These are phyloP conservation scores for Alectura lathami DNA, from an alignment of 2,113 vertebrate species.

Conservation along the genomic window DNA sequence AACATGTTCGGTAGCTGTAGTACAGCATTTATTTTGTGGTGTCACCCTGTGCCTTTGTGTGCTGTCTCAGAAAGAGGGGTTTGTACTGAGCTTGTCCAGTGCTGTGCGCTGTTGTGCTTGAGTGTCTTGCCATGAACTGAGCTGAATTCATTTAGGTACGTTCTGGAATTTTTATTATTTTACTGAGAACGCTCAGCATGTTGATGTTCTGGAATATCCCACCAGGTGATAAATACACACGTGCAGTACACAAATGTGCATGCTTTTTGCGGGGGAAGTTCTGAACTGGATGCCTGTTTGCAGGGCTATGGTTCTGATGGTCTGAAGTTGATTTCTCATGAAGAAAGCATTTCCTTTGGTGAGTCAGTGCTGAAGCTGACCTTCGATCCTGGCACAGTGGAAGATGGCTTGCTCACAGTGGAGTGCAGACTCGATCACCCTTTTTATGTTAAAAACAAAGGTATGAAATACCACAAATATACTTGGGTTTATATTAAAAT, in stretches of 20 bases:
- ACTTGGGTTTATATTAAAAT: not conserved
- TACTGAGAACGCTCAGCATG: not conserved
- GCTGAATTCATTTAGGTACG: not conserved
- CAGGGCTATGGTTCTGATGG: slow-evolving; percentile 93
- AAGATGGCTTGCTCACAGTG: slow-evolving; percentile 88
- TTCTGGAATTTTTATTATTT: not conserved
- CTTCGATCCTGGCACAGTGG: slow-evolving; percentile 94
- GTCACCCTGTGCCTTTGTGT: not conserved
- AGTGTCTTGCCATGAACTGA: not conserved
- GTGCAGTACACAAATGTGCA: not conserved
- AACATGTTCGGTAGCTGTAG: not conserved
- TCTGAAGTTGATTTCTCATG: slow-evolving; percentile 90
- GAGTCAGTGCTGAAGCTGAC: slow-evolving; percentile 94
- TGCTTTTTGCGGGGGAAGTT: not conserved
- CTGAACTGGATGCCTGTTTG: slow-evolving; percentile 10
- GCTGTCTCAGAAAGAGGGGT: not conserved
- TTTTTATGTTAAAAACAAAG: slow-evolving; percentile 98
- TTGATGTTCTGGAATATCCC: not conserved
- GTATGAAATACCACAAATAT: slow-evolving; percentile 71
- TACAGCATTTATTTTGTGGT: not conserved
- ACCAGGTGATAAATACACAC: not conserved
- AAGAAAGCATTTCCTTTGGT: slow-evolving; percentile 92
- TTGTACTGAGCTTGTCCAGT: not conserved
- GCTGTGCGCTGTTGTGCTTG: not conserved
- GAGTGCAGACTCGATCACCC: slow-evolving; percentile 97